Base-by-base conservation (phyloP, 2,113 vertebrate genomes). In the Orthochromis indermauri region DNA sequence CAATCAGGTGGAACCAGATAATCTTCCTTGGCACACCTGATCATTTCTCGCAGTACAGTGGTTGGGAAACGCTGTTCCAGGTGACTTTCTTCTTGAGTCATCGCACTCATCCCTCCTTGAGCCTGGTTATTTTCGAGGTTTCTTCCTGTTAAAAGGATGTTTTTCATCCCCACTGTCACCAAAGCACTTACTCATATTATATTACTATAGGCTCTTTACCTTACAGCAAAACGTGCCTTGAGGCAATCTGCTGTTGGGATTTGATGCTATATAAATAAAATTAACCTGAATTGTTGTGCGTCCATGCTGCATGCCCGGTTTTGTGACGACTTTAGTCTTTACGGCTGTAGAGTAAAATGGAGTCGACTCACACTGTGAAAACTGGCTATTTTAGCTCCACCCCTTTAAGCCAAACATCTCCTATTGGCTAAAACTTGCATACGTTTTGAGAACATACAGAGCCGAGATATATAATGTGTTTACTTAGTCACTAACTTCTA, bases 151-250 rank as follows among this genome's bases (percentile, higher is more conserved):
- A 66, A 37, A 66, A 12, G 61, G 17, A 3, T 3, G 61, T 66
- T 66, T 66, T 66, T 66, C 61, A 12, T 12, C 7, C 31, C 61
- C 61, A 66, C 31, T 66, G 31, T 37, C 61, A 37, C 61, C 61
- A 66, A 8, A n/a, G 17, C 2, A 1, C 61, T 35, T 66, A 3
- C 10, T 37, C 31, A 12, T 37, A 24, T 61, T 3, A 24, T 26
- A 61, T 33, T 19, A 66, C 61, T 66, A 3, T 3, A 66, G 61
- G 1, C 33, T 66, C 31, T 66, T n/a, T 35, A 66, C 31, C 17
- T 12, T n/a, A 37, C 31, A 66, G 6, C 33, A 37, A 8, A 66
- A 66, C 0, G 9, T 1, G 28, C 8, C 14, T 1, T 61, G 5
- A 31, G 26, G 26, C 57, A 61, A 61, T 19, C 57, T 19, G 57